Evolutionary conservation across 2,797 vertebrate species (phyloP).

Genomic region (Pelodytes ibericus): DNA sequence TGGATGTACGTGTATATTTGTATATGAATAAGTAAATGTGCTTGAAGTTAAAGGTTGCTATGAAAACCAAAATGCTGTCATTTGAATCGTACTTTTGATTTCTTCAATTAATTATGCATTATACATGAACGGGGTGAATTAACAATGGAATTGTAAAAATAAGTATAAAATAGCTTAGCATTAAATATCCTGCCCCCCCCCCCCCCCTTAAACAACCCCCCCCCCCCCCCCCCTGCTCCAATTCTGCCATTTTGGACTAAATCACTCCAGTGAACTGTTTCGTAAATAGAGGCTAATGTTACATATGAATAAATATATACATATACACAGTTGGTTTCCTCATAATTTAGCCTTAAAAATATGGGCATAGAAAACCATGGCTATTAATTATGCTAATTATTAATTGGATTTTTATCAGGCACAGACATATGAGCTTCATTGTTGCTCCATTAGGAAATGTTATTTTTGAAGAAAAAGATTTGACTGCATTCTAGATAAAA

Average conservation of each 20-base stretch:
- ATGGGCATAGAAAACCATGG: slow-evolving; percentile 16
- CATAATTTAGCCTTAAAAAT: slow-evolving; percentile 2
- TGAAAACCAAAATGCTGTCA: no score
- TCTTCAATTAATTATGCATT: no score
- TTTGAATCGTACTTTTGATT: no score
- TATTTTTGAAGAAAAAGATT: slow-evolving; percentile 35
- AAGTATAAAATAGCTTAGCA: no score
- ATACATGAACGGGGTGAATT: no score
- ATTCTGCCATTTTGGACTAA: no score
- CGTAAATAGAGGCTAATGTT: neutral
- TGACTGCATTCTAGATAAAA: slow-evolving; percentile 28
- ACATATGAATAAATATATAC: neutral
- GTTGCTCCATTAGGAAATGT: slow-evolving; percentile 25
- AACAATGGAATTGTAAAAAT: no score
- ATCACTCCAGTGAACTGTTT: no score
- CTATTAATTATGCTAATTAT: slow-evolving; percentile 57
- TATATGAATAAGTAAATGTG: neutral
- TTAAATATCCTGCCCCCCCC: no score
- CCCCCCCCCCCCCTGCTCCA: no score
- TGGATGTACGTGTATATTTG: neutral
- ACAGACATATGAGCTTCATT: slow-evolving; percentile 11
- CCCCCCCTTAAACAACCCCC: no score
- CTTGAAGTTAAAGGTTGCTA: no score
- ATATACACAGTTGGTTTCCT: neutral
- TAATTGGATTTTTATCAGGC: slow-evolving; percentile 39